These are phyloP conservation scores for Noctua fimbriata DNA, from an alignment of 2,888 invertebrate genomes.

Conservation along the genomic window DNA sequence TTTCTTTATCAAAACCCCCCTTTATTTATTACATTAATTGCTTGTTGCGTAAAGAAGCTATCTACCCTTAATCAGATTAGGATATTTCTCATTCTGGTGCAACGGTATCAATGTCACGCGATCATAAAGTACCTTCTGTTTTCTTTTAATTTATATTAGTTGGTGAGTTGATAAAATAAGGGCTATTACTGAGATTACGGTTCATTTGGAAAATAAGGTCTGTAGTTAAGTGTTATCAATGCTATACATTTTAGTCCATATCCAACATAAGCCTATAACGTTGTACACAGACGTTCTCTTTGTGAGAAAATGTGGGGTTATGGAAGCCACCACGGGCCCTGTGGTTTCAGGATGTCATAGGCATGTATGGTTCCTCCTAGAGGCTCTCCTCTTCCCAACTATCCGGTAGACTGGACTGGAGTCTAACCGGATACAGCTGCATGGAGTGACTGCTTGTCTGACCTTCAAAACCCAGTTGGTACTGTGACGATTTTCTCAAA, in stretches of 20 bases:
- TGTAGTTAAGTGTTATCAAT: not conserved
- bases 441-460: too few species aligned
- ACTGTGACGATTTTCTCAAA: not conserved
- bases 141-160: slow-evolving; percentile 31
- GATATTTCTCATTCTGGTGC: slow-evolving; percentile 32
- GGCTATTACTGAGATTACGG: slow-evolving; percentile 13
- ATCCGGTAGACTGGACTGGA: not conserved
- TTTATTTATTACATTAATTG: slow-evolving; percentile 36
- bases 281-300: not conserved
- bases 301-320: not conserved
- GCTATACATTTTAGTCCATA: too few species aligned
- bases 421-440: too few species aligned
- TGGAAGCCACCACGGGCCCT: not conserved
- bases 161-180: slow-evolving; percentile 19
- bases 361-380: not conserved
- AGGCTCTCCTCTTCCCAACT: not conserved
- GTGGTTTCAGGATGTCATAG: not conserved
- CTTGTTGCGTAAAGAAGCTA: slow-evolving; percentile 21
- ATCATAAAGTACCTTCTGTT: slow-evolving; percentile 32
- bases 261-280: not conserved
- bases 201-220: not conserved
- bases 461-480: not conserved
- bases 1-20: not conserved
- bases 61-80: slow-evolving; percentile 34
- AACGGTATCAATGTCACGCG: slow-evolving; percentile 53